These are phyloP conservation scores for Aramus guarauna DNA, from an alignment of 2,113 vertebrate genomes.

Conservation along the genomic window DNA sequence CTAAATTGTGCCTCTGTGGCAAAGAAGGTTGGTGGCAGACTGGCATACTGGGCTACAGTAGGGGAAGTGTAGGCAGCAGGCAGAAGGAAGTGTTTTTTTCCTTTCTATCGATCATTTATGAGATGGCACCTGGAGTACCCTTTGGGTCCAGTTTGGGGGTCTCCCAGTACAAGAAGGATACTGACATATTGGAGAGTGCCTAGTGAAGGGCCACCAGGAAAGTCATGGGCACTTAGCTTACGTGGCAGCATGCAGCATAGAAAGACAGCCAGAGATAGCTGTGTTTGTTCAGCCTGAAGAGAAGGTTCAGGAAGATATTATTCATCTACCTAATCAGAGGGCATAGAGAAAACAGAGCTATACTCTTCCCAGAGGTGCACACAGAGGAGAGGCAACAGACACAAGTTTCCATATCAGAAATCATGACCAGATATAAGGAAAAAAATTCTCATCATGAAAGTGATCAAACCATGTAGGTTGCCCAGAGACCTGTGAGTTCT, in stretches of 20 bases:
- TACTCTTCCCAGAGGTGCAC: background rate
- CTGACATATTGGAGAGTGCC: fast-evolving
- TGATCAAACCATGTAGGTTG: background rate
- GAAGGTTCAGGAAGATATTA: background rate
- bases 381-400: background rate
- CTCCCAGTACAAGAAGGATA: background rate
- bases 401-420: background rate
- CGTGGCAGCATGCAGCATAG: background rate
- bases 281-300: background rate
- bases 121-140: background rate
- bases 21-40: background rate
- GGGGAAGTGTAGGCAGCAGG: background rate
- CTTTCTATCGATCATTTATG: background rate
- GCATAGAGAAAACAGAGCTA: background rate
- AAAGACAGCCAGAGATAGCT: background rate
- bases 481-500: background rate
- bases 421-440: background rate
- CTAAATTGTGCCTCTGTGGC: background rate
- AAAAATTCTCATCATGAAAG: background rate
- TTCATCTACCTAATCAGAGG: background rate
- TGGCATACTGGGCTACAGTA: background rate
- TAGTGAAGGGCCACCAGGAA: background rate
- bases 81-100: background rate
- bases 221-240: no score
- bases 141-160: background rate